phyloP scores from a whole-genome alignment of 2,113 vertebrate genomes.

The Halichoerus grypus region DNA sequence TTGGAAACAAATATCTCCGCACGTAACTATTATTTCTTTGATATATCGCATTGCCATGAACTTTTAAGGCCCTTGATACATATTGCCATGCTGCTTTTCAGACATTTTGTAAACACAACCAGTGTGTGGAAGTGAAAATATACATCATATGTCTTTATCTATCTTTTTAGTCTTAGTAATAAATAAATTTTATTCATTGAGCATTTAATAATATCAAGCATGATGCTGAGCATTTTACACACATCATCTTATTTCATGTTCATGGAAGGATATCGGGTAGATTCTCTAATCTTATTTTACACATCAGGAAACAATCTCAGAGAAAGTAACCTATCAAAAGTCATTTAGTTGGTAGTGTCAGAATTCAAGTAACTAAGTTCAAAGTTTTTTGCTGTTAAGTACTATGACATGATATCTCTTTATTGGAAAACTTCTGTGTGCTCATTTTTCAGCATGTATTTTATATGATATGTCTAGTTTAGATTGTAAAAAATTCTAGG shows the following conservation, averaged over 20 bases:
- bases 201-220: background rate
- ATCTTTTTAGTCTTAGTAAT: background rate
- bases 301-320: background rate
- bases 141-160: background rate
- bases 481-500: background rate
- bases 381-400: background rate
- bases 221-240: background rate
- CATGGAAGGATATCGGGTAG: background rate
- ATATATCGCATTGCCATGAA: background rate
- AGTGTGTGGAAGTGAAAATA: background rate
- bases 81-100: background rate
- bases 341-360: background rate
- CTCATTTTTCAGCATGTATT: background rate
- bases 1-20: background rate
- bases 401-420: background rate
- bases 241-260: background rate
- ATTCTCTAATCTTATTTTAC: slow-evolving; percentile 19
- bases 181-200: background rate
- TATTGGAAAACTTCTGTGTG: background rate
- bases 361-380: background rate
- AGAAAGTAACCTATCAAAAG: background rate
- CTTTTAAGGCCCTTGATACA: background rate
- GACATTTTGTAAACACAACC: background rate
- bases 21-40: background rate
- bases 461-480: background rate